These are phyloP conservation scores for Ispidina picta DNA, from an alignment of 2,797 vertebrate species.

Conservation along the genomic window DNA sequence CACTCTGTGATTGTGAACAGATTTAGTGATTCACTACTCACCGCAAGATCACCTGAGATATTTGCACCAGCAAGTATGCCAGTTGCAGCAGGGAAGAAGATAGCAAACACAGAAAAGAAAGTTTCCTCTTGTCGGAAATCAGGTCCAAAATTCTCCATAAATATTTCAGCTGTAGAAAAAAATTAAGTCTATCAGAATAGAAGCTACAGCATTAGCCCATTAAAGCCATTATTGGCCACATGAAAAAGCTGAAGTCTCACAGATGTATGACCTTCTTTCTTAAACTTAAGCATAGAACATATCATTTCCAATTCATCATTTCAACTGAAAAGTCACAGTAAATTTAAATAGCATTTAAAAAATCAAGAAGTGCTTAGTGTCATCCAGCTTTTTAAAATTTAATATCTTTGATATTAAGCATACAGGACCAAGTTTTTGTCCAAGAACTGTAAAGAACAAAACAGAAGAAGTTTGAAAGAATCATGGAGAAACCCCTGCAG, in stretches of 20 bases:
- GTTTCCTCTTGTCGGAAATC: conserved; percentile 86
- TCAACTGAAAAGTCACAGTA: background rate
- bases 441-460: background rate
- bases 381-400: background rate
- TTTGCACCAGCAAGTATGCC: conserved; percentile 98
- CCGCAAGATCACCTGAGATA: conserved; percentile 97
- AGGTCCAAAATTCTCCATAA: conserved; percentile 95
- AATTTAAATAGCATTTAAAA: background rate
- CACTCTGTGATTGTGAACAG: background rate
- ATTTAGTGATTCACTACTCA: conserved; percentile 75
- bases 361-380: background rate
- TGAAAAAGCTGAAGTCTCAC: background rate
- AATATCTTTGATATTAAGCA: background rate
- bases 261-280: background rate
- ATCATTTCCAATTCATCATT: background rate
- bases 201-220: background rate
- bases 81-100: conserved; percentile 98
- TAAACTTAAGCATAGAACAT: background rate
- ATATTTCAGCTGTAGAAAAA: conserved; percentile 83
- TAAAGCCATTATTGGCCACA: background rate
- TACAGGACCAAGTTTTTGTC: background rate
- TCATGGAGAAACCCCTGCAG: background rate
- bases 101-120: conserved; percentile 96
- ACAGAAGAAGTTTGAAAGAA: background rate
- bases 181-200: background rate